These are phyloP conservation scores for Diaprepes abbreviatus DNA, from an alignment of 2,888 invertebrate species.

Conservation along the genomic window DNA sequence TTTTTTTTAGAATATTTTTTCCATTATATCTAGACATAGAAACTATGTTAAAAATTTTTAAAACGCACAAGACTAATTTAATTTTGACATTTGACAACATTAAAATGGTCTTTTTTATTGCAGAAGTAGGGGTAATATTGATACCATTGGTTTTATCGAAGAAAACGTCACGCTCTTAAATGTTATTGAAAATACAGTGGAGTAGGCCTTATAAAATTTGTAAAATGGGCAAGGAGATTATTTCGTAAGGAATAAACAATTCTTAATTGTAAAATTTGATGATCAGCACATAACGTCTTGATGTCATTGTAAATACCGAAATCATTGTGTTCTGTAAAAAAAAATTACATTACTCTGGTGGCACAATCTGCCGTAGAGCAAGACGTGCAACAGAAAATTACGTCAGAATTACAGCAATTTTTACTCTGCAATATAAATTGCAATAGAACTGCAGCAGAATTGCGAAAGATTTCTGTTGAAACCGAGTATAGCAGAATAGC, in stretches of 20 bases:
- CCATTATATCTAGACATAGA: constrained; percentile 27
- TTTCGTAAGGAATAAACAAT: neutral
- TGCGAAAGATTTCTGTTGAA: too few relatives aligned
- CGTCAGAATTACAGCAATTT: too few relatives aligned
- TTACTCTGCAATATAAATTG: too few relatives aligned
- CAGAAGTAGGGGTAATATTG: constrained; percentile 12
- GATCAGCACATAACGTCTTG: too few relatives aligned
- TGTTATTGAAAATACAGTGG: neutral
- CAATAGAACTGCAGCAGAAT: too few relatives aligned
- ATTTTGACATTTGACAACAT: constrained; percentile 1
- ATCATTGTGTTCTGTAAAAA: too few relatives aligned
- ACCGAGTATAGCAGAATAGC: too few relatives aligned
- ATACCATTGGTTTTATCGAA: neutral
- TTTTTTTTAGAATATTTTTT: constrained; percentile 37
- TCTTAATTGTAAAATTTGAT: too few relatives aligned
- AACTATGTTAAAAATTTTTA: constrained; percentile 21
- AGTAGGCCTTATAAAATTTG: neutral
- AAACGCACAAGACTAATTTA: constrained; percentile 18
- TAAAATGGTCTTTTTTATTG: constrained; percentile 15
- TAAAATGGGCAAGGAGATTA: neutral
- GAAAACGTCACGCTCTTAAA: neutral
- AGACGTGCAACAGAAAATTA: neutral
- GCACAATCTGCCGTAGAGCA: neutral
- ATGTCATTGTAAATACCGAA: too few relatives aligned
- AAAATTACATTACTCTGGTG: too few relatives aligned